phyloP scores from a whole-genome alignment of 2,113 vertebrate genomes.

The Gymnorhina tibicen region DNA sequence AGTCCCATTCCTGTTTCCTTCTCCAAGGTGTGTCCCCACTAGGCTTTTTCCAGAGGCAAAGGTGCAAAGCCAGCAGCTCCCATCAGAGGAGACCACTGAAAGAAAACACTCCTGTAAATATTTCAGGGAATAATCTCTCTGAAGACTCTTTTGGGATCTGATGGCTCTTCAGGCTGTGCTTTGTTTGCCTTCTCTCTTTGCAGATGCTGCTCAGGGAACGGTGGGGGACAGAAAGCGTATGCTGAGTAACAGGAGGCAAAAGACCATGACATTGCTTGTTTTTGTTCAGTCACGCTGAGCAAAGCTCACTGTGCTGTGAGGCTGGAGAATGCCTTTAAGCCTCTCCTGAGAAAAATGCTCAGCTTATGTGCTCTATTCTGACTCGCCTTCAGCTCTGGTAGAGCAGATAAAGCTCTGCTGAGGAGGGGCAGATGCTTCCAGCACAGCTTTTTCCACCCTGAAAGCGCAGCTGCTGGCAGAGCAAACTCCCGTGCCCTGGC shows the following conservation, averaged over 20 bases:
- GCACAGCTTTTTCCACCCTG: not conserved
- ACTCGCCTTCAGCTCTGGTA: not conserved
- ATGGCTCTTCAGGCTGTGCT: not conserved
- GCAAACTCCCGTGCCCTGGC: not conserved
- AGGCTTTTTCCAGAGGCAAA: not conserved
- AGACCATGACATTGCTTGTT: constrained; percentile 44
- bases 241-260: constrained; percentile 40
- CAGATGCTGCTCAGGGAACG: not conserved
- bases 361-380: not conserved
- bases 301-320: not conserved
- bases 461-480: not conserved
- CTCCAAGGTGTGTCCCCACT: not conserved
- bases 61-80: not conserved
- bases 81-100: not conserved
- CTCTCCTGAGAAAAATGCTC: constrained; percentile 10
- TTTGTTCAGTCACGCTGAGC: constrained; percentile 42
- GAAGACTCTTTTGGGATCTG: not conserved
- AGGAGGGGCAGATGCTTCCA: not conserved
- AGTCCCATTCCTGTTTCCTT: not conserved
- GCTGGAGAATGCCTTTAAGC: not conserved
- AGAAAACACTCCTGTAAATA: not conserved
- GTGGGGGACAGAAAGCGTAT: not conserved
- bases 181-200: not conserved
- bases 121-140: not conserved
- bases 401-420: constrained; percentile 26